phyloP scores from a whole-genome alignment of 2,888 invertebrate species.

The Orthosia incerta region DNA sequence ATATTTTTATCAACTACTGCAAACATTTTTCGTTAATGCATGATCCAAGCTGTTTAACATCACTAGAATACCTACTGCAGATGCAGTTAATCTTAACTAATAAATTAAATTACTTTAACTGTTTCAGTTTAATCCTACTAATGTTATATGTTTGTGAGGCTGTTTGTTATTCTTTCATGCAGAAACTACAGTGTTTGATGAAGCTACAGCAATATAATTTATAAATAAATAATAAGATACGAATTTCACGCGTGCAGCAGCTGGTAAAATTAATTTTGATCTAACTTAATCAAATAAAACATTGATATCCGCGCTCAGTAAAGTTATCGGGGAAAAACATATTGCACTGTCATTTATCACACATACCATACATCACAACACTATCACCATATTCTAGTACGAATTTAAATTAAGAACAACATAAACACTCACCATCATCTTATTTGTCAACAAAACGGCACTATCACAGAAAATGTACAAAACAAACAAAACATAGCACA shows the following conservation, averaged over 20 bases:
- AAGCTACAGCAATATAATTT: too few relatives aligned
- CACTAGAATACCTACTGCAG: background rate
- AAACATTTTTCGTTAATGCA: background rate
- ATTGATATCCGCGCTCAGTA: constrained; percentile 3
- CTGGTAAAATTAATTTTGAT: background rate
- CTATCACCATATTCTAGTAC: background rate
- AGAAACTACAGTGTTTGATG: too few relatives aligned
- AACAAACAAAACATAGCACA: constrained; percentile 59
- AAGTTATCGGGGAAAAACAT: constrained; percentile 9
- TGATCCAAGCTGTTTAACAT: background rate
- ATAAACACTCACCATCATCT: constrained; percentile 63
- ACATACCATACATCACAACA: background rate
- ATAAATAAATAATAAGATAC: too few relatives aligned
- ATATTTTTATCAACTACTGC: too few relatives aligned
- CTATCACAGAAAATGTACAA: constrained; percentile 64
- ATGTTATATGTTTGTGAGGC: too few relatives aligned
- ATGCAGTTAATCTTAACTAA: background rate
- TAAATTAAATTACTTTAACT: too few relatives aligned
- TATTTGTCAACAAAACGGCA: constrained; percentile 63
- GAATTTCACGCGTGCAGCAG: too few relatives aligned
- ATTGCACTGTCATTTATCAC: constrained; percentile 8
- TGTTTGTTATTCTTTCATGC: too few relatives aligned
- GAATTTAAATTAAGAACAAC: background rate
- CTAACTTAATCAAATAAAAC: constrained; percentile 14
- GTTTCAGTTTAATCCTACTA: too few relatives aligned